A percentile compares a stretch with the other conserved stretches of the same genome.
Evolutionary conservation across 2,888 invertebrate genomes (phyloP).

Genomic region (Eugnorisma glareosa): DNA sequence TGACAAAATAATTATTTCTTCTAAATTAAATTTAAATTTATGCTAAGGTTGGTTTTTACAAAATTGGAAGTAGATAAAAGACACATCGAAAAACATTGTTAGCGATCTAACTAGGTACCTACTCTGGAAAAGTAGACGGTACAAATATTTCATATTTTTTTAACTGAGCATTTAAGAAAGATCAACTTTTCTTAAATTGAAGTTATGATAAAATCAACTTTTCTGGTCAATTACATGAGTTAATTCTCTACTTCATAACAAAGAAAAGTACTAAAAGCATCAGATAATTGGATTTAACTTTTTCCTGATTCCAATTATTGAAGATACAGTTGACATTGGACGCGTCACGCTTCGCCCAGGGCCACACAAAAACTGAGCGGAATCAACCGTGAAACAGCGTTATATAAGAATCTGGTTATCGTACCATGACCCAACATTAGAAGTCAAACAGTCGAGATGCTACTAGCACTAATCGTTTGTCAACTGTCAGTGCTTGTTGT

Average conservation of each 20-base stretch:
- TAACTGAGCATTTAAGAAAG: not conserved
- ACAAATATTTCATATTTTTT: too few species aligned
- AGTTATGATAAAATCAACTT: not conserved
- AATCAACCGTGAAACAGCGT: constrained; percentile 83
- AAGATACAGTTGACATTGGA: constrained; percentile 80
- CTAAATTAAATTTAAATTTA: not conserved
- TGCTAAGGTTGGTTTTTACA: not conserved
- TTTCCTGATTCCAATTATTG: constrained; percentile 73
- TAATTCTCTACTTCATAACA: constrained; percentile 14
- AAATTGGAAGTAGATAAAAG: not conserved
- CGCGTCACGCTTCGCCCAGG: constrained; percentile 79
- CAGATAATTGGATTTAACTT: constrained; percentile 60
- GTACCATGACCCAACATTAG: constrained; percentile 81
- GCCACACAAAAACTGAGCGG: constrained; percentile 81
- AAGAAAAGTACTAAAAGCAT: constrained; percentile 28
- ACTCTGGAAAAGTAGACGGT: not conserved
- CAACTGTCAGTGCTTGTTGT: constrained; percentile 71
- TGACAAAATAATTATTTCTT: not conserved
- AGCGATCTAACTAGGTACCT: not conserved
- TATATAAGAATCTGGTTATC: constrained; percentile 85
- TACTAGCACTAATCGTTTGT: constrained; percentile 74
- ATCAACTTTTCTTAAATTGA: not conserved
- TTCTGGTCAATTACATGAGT: not conserved
- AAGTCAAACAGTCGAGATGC: constrained; percentile 77
- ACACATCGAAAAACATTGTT: too few species aligned